Conservation (phyloP, 2,888 invertebrate genomes). For the Pterostichus niger region DNA sequence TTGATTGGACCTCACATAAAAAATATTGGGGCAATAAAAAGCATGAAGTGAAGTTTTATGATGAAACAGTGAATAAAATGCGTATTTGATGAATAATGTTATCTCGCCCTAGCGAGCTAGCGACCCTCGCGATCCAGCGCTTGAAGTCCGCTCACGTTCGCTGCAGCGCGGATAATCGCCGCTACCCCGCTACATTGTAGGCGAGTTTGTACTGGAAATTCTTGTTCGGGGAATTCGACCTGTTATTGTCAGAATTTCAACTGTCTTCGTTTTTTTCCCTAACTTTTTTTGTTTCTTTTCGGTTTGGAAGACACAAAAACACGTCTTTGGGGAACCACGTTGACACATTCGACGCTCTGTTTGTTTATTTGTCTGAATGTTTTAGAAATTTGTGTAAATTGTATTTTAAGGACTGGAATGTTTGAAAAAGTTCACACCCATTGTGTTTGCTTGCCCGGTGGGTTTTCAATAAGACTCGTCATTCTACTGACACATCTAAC, state of each 20-base stretch:
- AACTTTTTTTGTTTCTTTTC: conserved; percentile 49
- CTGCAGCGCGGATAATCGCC: conserved; percentile 75
- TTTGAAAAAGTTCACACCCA: conserved; percentile 62
- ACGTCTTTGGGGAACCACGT: conserved; percentile 65
- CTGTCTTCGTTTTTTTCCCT: conserved; percentile 68
- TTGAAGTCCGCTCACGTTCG: conserved; percentile 75
- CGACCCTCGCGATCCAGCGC: conserved; percentile 66
- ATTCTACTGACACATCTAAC: conserved; percentile 21
- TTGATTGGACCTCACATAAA: conserved; percentile 64
- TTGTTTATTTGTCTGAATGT: conserved; percentile 67
- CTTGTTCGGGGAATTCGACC: conserved; percentile 76
- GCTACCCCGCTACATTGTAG: conserved; percentile 72
- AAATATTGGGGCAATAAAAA: conserved; percentile 69
- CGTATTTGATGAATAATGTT: conserved; percentile 77
- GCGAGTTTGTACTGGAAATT: conserved; percentile 76
- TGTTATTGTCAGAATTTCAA: conserved; percentile 76
- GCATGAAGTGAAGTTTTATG: conserved; percentile 76
- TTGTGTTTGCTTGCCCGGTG: conserved; percentile 59
- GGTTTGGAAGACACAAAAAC: conserved; percentile 65
- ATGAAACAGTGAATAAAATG: conserved; percentile 76
- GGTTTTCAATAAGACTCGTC: conserved; percentile 61
- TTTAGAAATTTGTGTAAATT: conserved; percentile 67
- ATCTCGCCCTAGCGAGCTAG: conserved; percentile 71
- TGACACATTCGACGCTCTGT: conserved; percentile 61
- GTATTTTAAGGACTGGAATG: conserved; percentile 62